Conservation (phyloP, 2,113 vertebrate genomes). For the Aythya baeri region DNA sequence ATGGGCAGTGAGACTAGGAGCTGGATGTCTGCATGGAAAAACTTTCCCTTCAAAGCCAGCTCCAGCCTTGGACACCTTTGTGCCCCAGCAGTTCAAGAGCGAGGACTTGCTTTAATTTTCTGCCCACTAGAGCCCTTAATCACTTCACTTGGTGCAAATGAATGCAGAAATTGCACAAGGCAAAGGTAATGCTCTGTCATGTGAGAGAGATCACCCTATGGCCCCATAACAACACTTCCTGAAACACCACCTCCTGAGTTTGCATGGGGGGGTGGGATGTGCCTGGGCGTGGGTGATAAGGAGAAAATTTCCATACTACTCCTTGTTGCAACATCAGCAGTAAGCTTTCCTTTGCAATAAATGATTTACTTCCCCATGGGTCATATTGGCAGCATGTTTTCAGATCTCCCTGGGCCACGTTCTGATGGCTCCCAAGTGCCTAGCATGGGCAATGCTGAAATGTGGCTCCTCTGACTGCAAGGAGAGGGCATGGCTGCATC, state of each 20-base stretch:
- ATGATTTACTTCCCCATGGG: not conserved
- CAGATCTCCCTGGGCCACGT: not conserved
- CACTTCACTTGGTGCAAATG: not conserved
- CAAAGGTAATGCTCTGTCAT: not conserved
- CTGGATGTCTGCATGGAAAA: not conserved
- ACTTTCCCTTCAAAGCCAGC: not conserved
- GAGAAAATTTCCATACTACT: not conserved
- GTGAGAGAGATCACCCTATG: not conserved
- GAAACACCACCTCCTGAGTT: not conserved
- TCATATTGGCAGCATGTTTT: not conserved
- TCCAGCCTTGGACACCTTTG: not conserved
- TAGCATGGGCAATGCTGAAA: fast-evolving
- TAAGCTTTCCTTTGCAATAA: not conserved
- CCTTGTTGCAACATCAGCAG: not conserved
- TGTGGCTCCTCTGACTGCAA: fast-evolving
- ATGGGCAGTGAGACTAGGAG: not conserved
- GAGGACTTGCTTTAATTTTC: not conserved
- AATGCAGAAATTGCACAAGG: constrained; percentile 19
- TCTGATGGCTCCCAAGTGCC: not conserved
- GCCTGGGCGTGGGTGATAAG: not conserved
- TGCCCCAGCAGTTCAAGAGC: not conserved
- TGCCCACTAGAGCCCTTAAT: not conserved
- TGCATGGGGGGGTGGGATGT: fast-evolving
- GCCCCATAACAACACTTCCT: not conserved
- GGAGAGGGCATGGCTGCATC: fast-evolving